Percentiles rank a stretch among this genome's conserved stretches.
Evolutionary conservation across 2,797 vertebrate species (phyloP).

Genomic region (Sebastes trivittatus): DNA sequence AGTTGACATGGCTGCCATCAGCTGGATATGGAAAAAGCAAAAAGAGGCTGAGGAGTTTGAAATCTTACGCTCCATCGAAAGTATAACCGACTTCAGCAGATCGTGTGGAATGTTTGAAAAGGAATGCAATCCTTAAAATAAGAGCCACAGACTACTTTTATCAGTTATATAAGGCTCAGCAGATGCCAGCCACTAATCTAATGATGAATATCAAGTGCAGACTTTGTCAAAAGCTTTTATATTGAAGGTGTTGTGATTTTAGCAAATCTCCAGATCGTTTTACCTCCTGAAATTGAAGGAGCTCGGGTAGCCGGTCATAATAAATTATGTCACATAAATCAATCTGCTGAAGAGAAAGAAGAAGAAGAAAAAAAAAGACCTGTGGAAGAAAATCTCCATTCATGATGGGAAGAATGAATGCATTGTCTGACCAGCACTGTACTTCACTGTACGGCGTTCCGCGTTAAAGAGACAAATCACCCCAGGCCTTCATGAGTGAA

Average conservation of each 20-base stretch:
- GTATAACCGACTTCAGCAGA: constrained; percentile 69
- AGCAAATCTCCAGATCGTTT: constrained; percentile 73
- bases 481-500: constrained; percentile 69
- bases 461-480: constrained; percentile 74
- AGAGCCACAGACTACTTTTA: constrained; percentile 73
- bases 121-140: constrained; percentile 73
- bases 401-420: constrained; percentile 75
- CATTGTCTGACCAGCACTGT: constrained; percentile 74
- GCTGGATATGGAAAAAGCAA: constrained; percentile 66
- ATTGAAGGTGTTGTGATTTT: constrained; percentile 75
- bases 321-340: constrained; percentile 80
- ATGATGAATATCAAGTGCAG: constrained; percentile 76
- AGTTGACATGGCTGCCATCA: constrained; percentile 70
- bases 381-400: constrained; percentile 75
- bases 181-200: constrained; percentile 76
- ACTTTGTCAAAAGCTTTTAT: constrained; percentile 77
- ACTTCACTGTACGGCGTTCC: constrained; percentile 63
- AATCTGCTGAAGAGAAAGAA: constrained; percentile 52
- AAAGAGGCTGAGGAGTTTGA: constrained; percentile 54
- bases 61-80: constrained; percentile 62
- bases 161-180: constrained; percentile 72
- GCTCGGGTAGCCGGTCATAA: constrained; percentile 67
- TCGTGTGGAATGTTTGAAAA: constrained; percentile 74
- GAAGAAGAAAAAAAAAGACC: constrained; percentile 28
- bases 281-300: constrained; percentile 72